phyloP scores from a whole-genome alignment of 2,888 invertebrate genomes.

The Clepsis dumicolana region DNA sequence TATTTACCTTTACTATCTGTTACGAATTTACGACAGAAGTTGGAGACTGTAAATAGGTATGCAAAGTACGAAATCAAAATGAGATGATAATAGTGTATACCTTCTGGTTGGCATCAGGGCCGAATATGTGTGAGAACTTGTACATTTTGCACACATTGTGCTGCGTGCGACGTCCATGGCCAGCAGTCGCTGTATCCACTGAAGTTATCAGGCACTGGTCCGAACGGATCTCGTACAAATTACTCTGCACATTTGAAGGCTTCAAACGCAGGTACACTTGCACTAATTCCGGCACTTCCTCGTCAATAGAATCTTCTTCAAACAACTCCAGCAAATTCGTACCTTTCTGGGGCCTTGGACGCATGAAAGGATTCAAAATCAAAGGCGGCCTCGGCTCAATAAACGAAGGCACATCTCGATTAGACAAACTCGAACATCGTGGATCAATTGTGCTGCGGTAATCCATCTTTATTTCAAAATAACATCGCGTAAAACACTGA shows the following conservation, averaged over 20 bases:
- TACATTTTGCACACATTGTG: slow-evolving; percentile 81
- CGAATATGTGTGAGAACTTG: slow-evolving; percentile 78
- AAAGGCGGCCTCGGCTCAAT: slow-evolving; percentile 78
- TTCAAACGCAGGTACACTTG: slow-evolving; percentile 85
- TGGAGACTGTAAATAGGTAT: neutral
- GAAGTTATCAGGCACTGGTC: slow-evolving; percentile 74
- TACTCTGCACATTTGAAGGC: slow-evolving; percentile 68
- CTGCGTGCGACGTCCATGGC: slow-evolving; percentile 74
- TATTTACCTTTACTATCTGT: too few species aligned
- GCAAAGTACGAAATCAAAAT: neutral
- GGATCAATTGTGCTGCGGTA: slow-evolving; percentile 58
- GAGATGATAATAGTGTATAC: slow-evolving; percentile 44
- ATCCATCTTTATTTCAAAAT: slow-evolving; percentile 40
- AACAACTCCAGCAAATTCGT: slow-evolving; percentile 75
- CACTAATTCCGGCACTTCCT: slow-evolving; percentile 74
- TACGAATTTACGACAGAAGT: neutral
- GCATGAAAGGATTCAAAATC: slow-evolving; percentile 78
- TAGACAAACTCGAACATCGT: slow-evolving; percentile 63
- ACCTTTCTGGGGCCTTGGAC: slow-evolving; percentile 75
- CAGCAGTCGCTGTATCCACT: slow-evolving; percentile 71
- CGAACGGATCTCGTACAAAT: slow-evolving; percentile 73
- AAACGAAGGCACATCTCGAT: slow-evolving; percentile 75
- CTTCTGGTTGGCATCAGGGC: slow-evolving; percentile 67
- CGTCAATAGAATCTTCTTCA: slow-evolving; percentile 68
- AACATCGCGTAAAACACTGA: slow-evolving; percentile 18